A percentile compares a stretch with the other conserved stretches of the same genome.
Conservation (phyloP, 2,888 invertebrate genomes). For the Chaitophorus viminalis region DNA sequence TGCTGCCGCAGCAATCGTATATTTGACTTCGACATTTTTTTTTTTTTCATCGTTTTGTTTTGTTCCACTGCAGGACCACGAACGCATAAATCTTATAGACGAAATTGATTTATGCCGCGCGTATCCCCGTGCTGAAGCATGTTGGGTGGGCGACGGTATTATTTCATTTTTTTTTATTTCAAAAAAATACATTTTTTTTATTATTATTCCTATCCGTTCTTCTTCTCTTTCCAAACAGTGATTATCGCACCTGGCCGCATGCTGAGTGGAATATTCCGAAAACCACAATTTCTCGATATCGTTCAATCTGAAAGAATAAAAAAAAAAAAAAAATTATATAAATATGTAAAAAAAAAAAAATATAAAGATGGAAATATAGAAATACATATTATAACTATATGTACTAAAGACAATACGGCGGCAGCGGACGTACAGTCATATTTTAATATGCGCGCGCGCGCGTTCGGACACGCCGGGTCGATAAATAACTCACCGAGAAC, state of each 20-base stretch:
- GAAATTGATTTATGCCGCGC: constrained; percentile 61
- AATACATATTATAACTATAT: background rate
- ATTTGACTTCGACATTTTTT: constrained; percentile 47
- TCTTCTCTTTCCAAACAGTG: constrained; percentile 38
- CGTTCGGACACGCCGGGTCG: constrained; percentile 60
- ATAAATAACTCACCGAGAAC: constrained; percentile 60
- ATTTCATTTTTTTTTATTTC: constrained; percentile 30
- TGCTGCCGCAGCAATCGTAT: constrained; percentile 9
- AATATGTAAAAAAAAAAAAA: background rate
- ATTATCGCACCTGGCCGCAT: constrained; percentile 62
- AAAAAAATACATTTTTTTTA: background rate
- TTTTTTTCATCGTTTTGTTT: background rate
- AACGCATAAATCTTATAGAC: constrained; percentile 48
- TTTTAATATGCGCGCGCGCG: constrained; percentile 54
- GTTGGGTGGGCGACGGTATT: constrained; percentile 60
- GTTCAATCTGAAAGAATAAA: constrained; percentile 53
- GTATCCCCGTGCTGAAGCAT: constrained; percentile 22
- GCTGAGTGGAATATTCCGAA: constrained; percentile 58
- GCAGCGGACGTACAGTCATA: constrained; percentile 40
- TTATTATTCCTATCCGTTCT: background rate
- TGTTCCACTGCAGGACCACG: background rate
- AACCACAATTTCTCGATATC: constrained; percentile 61
- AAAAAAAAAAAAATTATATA: constrained; percentile 21
- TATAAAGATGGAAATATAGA: background rate
- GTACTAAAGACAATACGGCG: constrained; percentile 56